Evolutionary conservation across 2,888 invertebrate species (phyloP).

Genomic region (Bellardia pandia): DNA sequence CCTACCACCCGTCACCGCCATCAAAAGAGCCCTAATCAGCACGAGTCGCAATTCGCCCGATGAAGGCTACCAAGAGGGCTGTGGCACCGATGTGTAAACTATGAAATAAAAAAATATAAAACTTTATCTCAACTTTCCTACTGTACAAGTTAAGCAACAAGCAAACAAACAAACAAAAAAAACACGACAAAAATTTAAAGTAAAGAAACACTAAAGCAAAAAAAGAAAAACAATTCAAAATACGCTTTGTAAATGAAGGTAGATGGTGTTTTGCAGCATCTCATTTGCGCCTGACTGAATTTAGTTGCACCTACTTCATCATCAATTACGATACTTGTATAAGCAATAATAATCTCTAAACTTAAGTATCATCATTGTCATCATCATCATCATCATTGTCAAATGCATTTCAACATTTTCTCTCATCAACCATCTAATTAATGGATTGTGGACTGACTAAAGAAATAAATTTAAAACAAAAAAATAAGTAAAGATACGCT

Average conservation of each 20-base stretch:
- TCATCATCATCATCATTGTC: conserved; percentile 8
- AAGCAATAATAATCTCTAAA: conserved; percentile 71
- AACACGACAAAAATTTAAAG: neutral
- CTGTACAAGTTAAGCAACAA: conserved; percentile 42
- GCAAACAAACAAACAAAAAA: neutral
- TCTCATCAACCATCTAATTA: conserved; percentile 35
- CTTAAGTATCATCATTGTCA: conserved; percentile 52
- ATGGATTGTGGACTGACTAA: conserved; percentile 63
- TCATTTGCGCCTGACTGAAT: conserved; percentile 72
- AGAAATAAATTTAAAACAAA: conserved; percentile 30
- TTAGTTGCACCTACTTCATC: conserved; percentile 69
- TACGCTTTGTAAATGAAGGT: conserved; percentile 62
- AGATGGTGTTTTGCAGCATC: conserved; percentile 62
- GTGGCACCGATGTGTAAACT: conserved; percentile 93
- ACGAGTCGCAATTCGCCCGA: conserved; percentile 94
- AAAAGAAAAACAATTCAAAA: conserved; percentile 29
- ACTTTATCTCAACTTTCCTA: conserved; percentile 45
- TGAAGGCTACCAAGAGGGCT: conserved; percentile 96
- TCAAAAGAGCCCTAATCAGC: conserved; percentile 92
- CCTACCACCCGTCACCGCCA: conserved; percentile 92
- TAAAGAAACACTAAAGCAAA: neutral
- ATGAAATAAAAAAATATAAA: neutral
- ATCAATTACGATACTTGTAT: conserved; percentile 65
- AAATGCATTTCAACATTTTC: neutral
- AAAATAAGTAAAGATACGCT: conserved; percentile 57